Conservation (phyloP, 2,888 invertebrate genomes). For the Xiphydria camelus region DNA sequence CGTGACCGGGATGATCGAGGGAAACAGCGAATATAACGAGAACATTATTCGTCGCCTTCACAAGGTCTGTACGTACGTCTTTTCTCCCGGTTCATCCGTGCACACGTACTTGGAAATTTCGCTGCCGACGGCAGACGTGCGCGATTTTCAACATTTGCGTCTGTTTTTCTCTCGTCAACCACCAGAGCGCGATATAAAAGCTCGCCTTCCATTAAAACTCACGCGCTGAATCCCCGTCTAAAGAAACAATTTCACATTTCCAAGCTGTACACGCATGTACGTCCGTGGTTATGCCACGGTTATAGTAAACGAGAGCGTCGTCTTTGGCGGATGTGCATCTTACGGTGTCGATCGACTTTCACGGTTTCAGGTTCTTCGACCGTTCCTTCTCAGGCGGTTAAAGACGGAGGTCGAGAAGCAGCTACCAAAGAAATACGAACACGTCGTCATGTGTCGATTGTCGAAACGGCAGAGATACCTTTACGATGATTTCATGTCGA, state of each 20-base stretch:
- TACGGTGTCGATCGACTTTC: too few species aligned
- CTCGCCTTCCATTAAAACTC: constrained; percentile 51
- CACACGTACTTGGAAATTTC: constrained; percentile 29
- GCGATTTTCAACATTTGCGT: constrained; percentile 23
- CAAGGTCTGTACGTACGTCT: constrained; percentile 68
- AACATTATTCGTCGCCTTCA: constrained; percentile 85
- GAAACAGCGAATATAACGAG: constrained; percentile 88
- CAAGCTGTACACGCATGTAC: too few species aligned
- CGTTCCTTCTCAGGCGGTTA: constrained; percentile 88
- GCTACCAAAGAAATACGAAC: constrained; percentile 95
- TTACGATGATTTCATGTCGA: constrained; percentile 99
- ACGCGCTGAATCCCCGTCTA: constrained; percentile 54
- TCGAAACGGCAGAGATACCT: constrained; percentile 95
- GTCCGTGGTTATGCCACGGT: too few species aligned
- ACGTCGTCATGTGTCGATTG: constrained; percentile 89
- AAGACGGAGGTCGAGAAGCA: constrained; percentile 97
- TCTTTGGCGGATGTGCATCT: too few species aligned
- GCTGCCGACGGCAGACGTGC: constrained; percentile 45
- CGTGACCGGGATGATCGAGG: constrained; percentile 94
- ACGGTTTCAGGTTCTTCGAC: constrained; percentile 77
- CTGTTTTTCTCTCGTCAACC: constrained; percentile 30
- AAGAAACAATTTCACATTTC: constrained; percentile 43
- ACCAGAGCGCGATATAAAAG: constrained; percentile 52
- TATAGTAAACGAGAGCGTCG: too few species aligned
- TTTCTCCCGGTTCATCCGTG: too few species aligned